A percentile compares a stretch with the other conserved stretches of the same genome.
Conservation (phyloP, 2,113 vertebrate species). For the Heloderma charlesbogerti region DNA sequence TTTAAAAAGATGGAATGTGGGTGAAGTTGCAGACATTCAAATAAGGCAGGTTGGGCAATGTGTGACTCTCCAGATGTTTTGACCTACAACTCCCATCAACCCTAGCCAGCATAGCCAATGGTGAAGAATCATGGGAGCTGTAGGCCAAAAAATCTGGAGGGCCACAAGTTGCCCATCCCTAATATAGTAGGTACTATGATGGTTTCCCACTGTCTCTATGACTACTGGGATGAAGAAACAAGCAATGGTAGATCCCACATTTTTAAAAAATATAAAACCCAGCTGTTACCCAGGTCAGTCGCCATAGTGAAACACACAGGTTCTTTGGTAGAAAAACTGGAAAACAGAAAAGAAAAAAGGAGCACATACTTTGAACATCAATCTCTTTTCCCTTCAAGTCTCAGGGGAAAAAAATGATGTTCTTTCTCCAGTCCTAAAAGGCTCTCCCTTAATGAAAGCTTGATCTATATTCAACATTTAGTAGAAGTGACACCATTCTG, state of each 20-base stretch:
- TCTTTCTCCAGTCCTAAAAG: not conserved
- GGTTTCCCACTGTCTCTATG: not conserved
- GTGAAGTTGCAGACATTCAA: too few relatives aligned
- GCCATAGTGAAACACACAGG: not conserved
- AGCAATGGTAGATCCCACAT: not conserved
- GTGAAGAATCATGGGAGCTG: too few relatives aligned
- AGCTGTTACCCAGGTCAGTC: too few relatives aligned
- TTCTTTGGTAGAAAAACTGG: not conserved
- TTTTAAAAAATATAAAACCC: too few relatives aligned
- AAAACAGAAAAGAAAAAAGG: not conserved
- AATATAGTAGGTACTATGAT: not conserved
- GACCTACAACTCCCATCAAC: too few relatives aligned
- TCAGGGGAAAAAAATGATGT: not conserved
- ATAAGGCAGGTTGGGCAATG: too few relatives aligned
- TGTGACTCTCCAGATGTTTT: too few relatives aligned
- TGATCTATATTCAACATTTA: constrained; percentile 3
- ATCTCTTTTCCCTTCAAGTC: not conserved
- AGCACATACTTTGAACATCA: not conserved
- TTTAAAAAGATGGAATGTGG: too few relatives aligned
- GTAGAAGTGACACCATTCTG: not conserved
- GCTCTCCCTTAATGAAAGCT: not conserved
- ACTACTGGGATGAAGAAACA: not conserved
- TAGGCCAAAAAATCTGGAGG: too few relatives aligned
- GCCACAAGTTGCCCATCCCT: too few relatives aligned
- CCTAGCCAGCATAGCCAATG: too few relatives aligned